A percentile compares a stretch with the other conserved stretches of the same genome.
These are phyloP conservation scores for Propithecus coquereli DNA, from an alignment of 2,113 vertebrate genomes.

Conservation along the genomic window DNA sequence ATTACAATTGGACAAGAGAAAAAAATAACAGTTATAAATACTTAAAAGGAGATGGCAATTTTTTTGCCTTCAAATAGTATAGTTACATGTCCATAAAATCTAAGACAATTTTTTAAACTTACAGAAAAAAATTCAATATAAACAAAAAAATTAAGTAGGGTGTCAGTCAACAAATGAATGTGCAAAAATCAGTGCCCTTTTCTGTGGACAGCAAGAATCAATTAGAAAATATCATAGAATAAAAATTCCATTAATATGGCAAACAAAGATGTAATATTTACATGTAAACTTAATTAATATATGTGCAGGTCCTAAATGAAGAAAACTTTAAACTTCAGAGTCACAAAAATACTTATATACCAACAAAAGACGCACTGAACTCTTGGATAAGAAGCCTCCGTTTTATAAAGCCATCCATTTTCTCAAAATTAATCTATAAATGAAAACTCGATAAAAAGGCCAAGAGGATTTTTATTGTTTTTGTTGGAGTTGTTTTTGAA, in stretches of 20 bases:
- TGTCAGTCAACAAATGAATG: not conserved
- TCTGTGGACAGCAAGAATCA: constrained; percentile 4
- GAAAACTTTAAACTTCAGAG: not conserved
- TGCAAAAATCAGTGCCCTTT: not conserved
- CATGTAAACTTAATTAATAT: not conserved
- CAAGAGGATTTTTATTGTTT: not conserved
- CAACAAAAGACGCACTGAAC: not conserved
- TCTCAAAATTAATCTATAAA: not conserved
- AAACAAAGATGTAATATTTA: not conserved
- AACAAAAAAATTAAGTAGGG: not conserved
- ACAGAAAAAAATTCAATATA: not conserved
- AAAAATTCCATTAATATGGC: not conserved
- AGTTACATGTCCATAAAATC: not conserved
- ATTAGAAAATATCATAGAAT: not conserved
- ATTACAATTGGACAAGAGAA: not conserved
- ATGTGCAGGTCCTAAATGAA: not conserved
- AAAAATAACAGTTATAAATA: not conserved
- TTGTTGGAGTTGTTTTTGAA: not conserved
- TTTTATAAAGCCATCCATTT: not conserved
- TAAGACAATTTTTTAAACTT: not conserved
- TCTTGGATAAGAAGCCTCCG: not conserved
- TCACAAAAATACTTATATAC: not conserved
- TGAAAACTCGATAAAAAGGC: not conserved
- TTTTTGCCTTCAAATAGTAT: not conserved
- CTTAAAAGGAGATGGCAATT: not conserved